A percentile compares a stretch with the other conserved stretches of the same genome.
Evolutionary conservation across 1,140 invertebrate species (phyloP).

Genomic region (Drosophila nasuta): DNA sequence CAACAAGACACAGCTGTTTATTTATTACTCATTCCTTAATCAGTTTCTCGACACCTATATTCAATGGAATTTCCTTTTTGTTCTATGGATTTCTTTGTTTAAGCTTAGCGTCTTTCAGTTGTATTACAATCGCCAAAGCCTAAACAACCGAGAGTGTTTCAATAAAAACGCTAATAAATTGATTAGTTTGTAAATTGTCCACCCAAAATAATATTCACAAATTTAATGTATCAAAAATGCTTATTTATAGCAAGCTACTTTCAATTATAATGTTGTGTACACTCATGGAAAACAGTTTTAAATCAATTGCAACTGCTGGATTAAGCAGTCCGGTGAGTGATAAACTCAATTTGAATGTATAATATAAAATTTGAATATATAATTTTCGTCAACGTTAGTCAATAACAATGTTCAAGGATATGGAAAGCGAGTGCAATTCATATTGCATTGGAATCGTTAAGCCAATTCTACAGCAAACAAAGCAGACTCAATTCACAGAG

Average conservation of each 20-base stretch:
- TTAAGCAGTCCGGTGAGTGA: constrained; percentile 6
- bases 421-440: constrained; percentile 30
- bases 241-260: neutral
- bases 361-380: neutral
- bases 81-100: neutral
- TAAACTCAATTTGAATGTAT: too few relatives aligned
- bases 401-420: constrained; percentile 26
- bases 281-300: neutral
- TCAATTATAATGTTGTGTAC: constrained; percentile 2
- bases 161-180: neutral
- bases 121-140: neutral
- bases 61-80: neutral
- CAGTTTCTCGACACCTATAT: constrained; percentile 7
- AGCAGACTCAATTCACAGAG: constrained; percentile 2
- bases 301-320: neutral
- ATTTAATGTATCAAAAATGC: neutral
- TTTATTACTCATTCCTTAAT: constrained; percentile 7
- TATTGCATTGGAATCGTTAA: constrained; percentile 32
- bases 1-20: constrained; percentile 27
- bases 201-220: neutral
- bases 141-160: neutral
- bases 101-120: constrained; percentile 16
- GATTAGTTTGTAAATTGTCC: neutral
- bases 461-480: constrained; percentile 26
- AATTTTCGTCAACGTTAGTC: neutral